Evolutionary conservation across 1,140 invertebrate species (phyloP).

Genomic region (Sarcophaga peregrina): DNA sequence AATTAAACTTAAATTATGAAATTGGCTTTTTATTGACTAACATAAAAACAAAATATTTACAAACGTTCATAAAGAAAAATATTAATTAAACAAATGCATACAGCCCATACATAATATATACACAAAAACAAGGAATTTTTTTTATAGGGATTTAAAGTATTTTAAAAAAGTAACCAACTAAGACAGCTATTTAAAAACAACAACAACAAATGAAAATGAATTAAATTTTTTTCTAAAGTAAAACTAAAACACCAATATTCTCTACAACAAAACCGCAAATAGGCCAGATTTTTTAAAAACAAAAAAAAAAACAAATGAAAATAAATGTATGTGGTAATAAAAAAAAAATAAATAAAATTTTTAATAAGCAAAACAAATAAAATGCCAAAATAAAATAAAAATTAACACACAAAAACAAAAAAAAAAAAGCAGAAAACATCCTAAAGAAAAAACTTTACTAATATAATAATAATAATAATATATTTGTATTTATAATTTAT

Average conservation of each 20-base stretch:
- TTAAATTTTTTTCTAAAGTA: not conserved
- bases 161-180: not conserved
- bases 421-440: not conserved
- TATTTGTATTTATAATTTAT: too few relatives aligned
- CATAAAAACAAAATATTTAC: not conserved
- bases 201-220: not conserved
- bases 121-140: constrained; percentile 17
- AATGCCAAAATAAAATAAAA: not conserved
- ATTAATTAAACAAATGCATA: too few relatives aligned
- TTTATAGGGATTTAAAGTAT: not conserved
- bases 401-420: too few relatives aligned
- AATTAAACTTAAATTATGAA: not conserved
- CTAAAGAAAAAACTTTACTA: not conserved
- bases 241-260: constrained; percentile 21
- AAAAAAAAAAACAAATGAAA: too few relatives aligned
- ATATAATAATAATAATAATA: too few relatives aligned
- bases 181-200: not conserved
- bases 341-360: too few relatives aligned
- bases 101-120: not conserved
- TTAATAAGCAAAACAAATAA: not conserved
- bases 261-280: not conserved
- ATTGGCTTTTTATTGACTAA: not conserved
- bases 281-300: too few relatives aligned
- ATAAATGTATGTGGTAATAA: too few relatives aligned
- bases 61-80: too few relatives aligned